Conservation (phyloP, 2,113 vertebrate genomes). For the Microcebus tavaratra region DNA sequence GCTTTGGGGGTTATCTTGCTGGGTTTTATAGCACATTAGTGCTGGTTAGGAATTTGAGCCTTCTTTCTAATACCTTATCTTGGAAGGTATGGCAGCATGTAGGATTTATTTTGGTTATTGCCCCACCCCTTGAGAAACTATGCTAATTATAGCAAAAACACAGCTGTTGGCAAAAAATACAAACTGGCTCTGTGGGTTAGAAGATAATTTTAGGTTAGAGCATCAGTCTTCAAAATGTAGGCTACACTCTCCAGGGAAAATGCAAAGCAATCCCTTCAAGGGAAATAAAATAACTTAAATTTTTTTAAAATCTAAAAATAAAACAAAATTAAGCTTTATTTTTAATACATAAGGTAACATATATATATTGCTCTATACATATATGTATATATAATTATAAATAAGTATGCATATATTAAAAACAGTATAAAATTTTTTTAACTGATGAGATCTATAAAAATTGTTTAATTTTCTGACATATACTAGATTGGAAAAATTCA, state of each 20-base stretch:
- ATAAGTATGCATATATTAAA: not conserved
- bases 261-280: not conserved
- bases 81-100: not conserved
- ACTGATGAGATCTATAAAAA: not conserved
- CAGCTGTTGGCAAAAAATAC: constrained; percentile 18
- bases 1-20: not conserved
- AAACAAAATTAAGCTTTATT: not conserved
- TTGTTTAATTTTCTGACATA: not conserved
- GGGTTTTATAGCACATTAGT: not conserved
- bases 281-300: not conserved
- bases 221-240: not conserved
- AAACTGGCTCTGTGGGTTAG: not conserved
- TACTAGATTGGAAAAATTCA: not conserved
- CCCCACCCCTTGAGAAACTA: not conserved
- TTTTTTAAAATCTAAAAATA: not conserved
- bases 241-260: not conserved
- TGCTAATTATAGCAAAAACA: constrained; percentile 26
- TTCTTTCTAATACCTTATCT: not conserved
- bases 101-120: not conserved
- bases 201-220: not conserved
- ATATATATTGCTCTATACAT: not conserved
- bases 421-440: not conserved
- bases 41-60: not conserved
- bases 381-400: not conserved
- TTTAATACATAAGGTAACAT: not conserved